phyloP scores from a whole-genome alignment of 2,888 invertebrate species.

The Pandemis heparana region DNA sequence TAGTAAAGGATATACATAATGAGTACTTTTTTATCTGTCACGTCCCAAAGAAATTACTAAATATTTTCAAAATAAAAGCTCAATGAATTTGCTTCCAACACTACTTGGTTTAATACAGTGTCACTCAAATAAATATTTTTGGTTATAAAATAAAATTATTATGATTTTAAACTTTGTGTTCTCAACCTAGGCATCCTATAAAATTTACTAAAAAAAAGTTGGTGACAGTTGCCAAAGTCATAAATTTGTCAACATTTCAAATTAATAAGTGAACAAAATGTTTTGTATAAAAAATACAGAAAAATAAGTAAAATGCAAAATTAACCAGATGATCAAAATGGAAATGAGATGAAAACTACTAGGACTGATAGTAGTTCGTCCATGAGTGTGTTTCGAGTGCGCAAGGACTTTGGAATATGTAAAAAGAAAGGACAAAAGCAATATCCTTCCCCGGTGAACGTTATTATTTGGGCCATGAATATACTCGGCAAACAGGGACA shows the following conservation, averaged over 20 bases:
- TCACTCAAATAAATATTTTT: no score
- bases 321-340: constrained; percentile 32
- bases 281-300: neutral
- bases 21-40: no score
- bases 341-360: constrained; percentile 38
- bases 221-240: neutral
- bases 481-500: constrained; percentile 53
- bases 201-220: neutral
- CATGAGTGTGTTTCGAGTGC: constrained; percentile 52
- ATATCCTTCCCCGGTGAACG: constrained; percentile 58
- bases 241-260: constrained; percentile 4
- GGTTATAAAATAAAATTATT: neutral
- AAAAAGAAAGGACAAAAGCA: constrained; percentile 51
- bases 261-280: constrained; percentile 2
- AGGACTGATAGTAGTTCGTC: constrained; percentile 53
- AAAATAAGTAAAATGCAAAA: constrained; percentile 11
- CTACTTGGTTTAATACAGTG: no score
- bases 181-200: neutral
- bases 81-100: no score
- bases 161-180: neutral
- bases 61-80: no score
- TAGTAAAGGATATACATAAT: no score
- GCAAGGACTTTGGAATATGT: constrained; percentile 53
- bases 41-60: no score
- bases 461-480: constrained; percentile 68